Conservation (phyloP, 2,797 vertebrate genomes). For the Coluber constrictor region DNA sequence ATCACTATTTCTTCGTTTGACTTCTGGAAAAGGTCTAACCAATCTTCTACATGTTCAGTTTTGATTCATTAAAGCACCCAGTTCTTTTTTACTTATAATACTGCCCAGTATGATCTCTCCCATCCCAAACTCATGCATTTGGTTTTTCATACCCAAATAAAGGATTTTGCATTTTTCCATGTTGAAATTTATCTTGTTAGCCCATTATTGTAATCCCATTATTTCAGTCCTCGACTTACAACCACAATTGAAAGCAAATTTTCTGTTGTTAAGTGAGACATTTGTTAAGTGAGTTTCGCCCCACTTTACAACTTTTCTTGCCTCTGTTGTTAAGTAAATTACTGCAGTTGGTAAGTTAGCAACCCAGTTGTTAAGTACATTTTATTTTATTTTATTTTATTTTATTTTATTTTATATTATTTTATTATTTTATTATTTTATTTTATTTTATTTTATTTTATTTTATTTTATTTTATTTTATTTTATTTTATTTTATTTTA, state of each 20-base stretch:
- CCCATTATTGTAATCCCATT: not conserved
- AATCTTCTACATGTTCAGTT: not conserved
- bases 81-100: not conserved
- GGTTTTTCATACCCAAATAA: not conserved
- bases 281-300: not conserved
- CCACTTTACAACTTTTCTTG: not conserved
- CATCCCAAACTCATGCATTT: not conserved
- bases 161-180: not conserved
- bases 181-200: not conserved
- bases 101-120: not conserved
- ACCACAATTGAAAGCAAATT: not conserved
- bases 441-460: no score
- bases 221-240: not conserved
- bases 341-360: not conserved
- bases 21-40: not conserved
- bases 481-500: no score
- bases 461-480: no score
- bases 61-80: not conserved
- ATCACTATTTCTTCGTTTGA: not conserved
- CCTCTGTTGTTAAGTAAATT: not conserved
- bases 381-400: no score
- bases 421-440: no score
- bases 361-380: not conserved
- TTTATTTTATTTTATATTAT: no score
- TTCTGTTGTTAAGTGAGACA: not conserved